Conservation (phyloP, 2,113 vertebrate genomes). For the Neoarius graeffei region DNA sequence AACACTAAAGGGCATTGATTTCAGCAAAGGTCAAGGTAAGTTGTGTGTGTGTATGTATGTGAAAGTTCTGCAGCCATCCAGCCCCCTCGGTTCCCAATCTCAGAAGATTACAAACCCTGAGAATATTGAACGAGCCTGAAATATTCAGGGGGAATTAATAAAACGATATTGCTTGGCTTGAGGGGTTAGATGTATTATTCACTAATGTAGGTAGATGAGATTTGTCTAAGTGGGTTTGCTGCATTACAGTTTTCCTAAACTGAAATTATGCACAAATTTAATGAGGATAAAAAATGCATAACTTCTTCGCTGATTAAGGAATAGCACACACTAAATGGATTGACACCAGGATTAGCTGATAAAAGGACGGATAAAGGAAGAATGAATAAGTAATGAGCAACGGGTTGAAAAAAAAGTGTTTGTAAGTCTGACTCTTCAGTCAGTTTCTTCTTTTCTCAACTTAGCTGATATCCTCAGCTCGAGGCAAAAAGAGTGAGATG, state of each 20-base stretch:
- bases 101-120: slow-evolving; percentile 1
- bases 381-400: slow-evolving; percentile 5
- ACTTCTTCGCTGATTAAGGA: slow-evolving; percentile 14
- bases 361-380: background rate
- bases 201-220: slow-evolving; percentile 8
- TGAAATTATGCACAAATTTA: slow-evolving; percentile 31
- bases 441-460: background rate
- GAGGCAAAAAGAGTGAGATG: background rate
- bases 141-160: slow-evolving; percentile 36
- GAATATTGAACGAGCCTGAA: background rate
- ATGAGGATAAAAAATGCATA: slow-evolving; percentile 39
- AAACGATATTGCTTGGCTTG: slow-evolving; percentile 17
- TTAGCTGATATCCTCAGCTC: background rate
- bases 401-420: background rate
- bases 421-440: background rate
- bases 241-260: slow-evolving; percentile 21
- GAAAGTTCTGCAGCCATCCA: slow-evolving; percentile 41
- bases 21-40: slow-evolving; percentile 80
- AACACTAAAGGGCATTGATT: slow-evolving; percentile 63
- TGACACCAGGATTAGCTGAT: background rate
- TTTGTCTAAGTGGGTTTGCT: slow-evolving; percentile 22
- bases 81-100: slow-evolving; percentile 17
- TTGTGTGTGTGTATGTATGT: slow-evolving; percentile 49
- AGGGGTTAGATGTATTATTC: slow-evolving; percentile 50
- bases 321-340: background rate